A percentile compares a stretch with the other conserved stretches of the same genome.
Conservation (phyloP, 2,888 invertebrate genomes). For the Gastracanthus pulcherrimus region DNA sequence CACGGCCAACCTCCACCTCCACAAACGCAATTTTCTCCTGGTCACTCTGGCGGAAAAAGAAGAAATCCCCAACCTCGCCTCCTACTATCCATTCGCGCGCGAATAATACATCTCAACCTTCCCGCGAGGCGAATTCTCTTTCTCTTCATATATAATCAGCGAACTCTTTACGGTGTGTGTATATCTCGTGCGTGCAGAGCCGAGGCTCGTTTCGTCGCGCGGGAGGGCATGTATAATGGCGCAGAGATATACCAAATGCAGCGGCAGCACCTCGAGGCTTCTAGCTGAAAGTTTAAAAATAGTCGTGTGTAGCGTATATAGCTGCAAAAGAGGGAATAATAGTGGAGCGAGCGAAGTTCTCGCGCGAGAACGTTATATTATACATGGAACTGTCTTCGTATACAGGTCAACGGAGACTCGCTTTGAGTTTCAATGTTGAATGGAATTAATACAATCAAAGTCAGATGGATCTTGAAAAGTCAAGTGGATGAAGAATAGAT, state of each 20-base stretch:
- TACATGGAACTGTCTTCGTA: neutral
- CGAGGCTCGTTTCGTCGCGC: neutral
- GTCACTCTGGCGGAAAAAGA: neutral
- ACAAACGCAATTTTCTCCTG: neutral
- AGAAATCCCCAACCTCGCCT: neutral
- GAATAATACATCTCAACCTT: slow-evolving; percentile 10
- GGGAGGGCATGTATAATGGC: neutral
- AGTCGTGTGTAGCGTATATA: neutral
- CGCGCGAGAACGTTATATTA: neutral
- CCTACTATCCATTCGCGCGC: neutral
- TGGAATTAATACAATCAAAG: too few species aligned
- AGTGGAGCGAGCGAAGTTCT: neutral
- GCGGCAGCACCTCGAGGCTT: too few species aligned
- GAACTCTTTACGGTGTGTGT: slow-evolving; percentile 9
- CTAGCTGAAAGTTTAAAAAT: neutral
- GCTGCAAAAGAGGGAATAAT: neutral
- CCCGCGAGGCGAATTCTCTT: slow-evolving; percentile 36
- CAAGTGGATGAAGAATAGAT: too few species aligned
- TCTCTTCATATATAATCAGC: slow-evolving; percentile 4
- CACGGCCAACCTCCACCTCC: slow-evolving; percentile 12
- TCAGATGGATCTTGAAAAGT: too few species aligned
- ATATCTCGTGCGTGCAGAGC: too few species aligned
- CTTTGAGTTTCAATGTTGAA: too few species aligned
- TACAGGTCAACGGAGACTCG: neutral
- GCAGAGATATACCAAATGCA: too few species aligned